phyloP scores from a whole-genome alignment of 2,113 vertebrate genomes.

The Tetraodon nigroviridis region DNA sequence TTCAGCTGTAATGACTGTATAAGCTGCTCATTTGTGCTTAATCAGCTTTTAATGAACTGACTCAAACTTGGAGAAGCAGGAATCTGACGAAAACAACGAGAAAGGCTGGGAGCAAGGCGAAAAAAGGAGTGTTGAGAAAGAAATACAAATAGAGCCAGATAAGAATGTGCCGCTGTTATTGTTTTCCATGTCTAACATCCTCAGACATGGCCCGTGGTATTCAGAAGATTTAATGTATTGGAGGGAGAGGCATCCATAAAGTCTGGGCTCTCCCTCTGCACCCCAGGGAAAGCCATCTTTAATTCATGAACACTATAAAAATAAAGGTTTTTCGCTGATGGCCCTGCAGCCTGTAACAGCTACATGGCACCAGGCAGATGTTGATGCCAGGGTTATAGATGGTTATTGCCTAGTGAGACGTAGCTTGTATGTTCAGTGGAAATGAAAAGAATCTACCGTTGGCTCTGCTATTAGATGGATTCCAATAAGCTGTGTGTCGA shows the following conservation, averaged over 20 bases:
- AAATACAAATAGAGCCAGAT: conserved; percentile 39
- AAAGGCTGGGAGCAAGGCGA: conserved; percentile 1
- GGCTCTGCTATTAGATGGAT: conserved; percentile 39
- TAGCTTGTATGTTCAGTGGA: conserved; percentile 35
- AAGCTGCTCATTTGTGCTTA: conserved; percentile 63
- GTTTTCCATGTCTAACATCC: conserved; percentile 68
- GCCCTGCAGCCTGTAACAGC: conserved; percentile 66
- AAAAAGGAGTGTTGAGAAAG: conserved; percentile 18
- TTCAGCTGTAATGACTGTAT: conserved; percentile 52
- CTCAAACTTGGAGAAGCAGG: conserved; percentile 21
- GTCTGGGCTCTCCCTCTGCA: conserved; percentile 47
- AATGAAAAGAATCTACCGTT: conserved; percentile 18
- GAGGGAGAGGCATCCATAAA: conserved; percentile 58
- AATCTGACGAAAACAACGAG: conserved; percentile 7
- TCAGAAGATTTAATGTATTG: conserved; percentile 63
- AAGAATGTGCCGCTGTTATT: conserved; percentile 64
- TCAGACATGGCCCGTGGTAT: conserved; percentile 63
- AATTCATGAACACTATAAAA: conserved; percentile 75
- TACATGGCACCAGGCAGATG: conserved; percentile 55
- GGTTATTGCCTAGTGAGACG: conserved; percentile 23
- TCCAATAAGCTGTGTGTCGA: conserved; percentile 18
- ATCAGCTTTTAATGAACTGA: conserved; percentile 64
- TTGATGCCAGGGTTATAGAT: conserved; percentile 43
- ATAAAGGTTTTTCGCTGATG: conserved; percentile 67
- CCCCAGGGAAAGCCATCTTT: conserved; percentile 70